A percentile compares a stretch with the other conserved stretches of the same genome.
Conservation (phyloP, 2,113 vertebrate species). For the Rhineura floridana region DNA sequence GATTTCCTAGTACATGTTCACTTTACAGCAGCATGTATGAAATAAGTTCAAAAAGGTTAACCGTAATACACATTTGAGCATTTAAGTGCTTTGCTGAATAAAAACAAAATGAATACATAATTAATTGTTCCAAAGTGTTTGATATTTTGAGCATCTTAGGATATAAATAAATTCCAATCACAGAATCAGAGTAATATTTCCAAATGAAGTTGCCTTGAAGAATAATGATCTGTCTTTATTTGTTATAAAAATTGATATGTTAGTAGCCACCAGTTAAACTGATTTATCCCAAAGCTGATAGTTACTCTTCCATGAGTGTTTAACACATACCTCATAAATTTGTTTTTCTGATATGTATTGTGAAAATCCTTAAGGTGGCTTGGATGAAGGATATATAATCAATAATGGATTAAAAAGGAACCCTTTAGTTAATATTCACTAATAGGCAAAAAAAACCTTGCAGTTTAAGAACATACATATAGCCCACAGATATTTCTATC, state of each 20-base stretch:
- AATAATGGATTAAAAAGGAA: conserved; percentile 33
- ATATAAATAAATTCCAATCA: conserved; percentile 1
- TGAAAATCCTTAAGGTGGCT: conserved; percentile 35
- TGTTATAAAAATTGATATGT: conserved; percentile 49
- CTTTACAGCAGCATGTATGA: not conserved
- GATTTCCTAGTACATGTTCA: not conserved
- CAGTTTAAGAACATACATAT: too few relatives aligned
- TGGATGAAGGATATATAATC: conserved; percentile 50
- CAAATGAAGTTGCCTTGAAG: conserved; percentile 16
- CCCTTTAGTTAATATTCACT: conserved; percentile 33
- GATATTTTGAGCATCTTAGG: not conserved
- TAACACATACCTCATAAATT: conserved; percentile 41
- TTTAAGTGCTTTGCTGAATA: not conserved
- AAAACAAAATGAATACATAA: not conserved
- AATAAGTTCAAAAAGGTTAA: conserved; percentile 1
- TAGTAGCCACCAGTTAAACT: conserved; percentile 27
- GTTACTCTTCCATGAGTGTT: conserved; percentile 32
- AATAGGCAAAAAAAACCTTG: too few relatives aligned
- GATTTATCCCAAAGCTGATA: conserved; percentile 36
- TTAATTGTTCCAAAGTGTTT: not conserved
- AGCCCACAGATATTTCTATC: too few relatives aligned
- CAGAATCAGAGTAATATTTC: not conserved
- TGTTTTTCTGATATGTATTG: conserved; percentile 15
- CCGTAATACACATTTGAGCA: not conserved
- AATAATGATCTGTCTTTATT: conserved; percentile 40